Evolutionary conservation across 1,140 invertebrate species (phyloP).

Genomic region (Trigoniulus corallinus): DNA sequence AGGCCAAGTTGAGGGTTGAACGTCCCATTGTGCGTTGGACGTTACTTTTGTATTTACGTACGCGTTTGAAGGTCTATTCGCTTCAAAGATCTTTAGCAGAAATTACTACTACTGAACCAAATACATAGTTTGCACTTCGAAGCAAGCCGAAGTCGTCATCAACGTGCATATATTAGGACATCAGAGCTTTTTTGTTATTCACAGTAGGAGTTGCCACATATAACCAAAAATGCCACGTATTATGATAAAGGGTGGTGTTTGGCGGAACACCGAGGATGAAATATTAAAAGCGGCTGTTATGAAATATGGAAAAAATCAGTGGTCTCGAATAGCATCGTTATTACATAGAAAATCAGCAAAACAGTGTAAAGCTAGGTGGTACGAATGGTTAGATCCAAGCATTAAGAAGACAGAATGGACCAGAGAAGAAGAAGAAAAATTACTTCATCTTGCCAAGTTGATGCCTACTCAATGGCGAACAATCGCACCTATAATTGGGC

Average conservation of each 20-base stretch:
- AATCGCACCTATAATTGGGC: conserved; percentile 95
- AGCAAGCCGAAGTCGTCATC: no score
- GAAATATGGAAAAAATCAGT: conserved; percentile 99
- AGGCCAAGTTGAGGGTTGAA: no score
- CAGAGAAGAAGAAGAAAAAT: conserved; percentile 95
- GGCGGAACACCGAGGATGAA: conserved; percentile 99
- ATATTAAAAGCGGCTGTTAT: conserved; percentile 99
- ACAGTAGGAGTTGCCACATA: no score
- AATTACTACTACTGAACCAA: no score
- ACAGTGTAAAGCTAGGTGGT: conserved; percentile 98
- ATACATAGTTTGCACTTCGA: no score
- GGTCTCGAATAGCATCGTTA: conserved; percentile 97
- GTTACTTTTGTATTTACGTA: no score
- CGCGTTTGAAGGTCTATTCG: no score
- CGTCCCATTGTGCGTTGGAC: no score
- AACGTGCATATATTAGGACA: no score
- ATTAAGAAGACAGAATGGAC: conserved; percentile 99
- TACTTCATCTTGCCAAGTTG: conserved; percentile 92
- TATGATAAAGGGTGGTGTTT: conserved; percentile 99
- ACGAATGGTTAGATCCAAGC: conserved; percentile 96
- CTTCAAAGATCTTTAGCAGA: no score
- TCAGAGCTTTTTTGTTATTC: no score
- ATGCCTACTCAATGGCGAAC: conserved; percentile 99
- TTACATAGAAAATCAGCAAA: conserved; percentile 98
- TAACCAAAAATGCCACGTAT: conserved; percentile 96